Base-by-base conservation (phyloP, 2,888 invertebrate species). In the Drosophila basisetae region DNA sequence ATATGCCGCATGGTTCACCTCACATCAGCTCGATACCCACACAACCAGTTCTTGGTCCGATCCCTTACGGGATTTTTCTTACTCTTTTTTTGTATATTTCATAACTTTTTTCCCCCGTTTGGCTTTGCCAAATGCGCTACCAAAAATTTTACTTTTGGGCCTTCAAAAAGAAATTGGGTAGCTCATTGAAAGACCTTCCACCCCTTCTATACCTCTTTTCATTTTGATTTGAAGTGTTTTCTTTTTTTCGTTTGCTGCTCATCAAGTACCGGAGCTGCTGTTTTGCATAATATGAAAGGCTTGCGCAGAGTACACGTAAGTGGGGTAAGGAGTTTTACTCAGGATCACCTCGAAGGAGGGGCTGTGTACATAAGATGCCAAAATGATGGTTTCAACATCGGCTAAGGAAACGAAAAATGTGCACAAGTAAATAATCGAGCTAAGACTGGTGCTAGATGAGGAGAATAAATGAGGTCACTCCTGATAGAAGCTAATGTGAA, bases 81-180 rank as follows among this genome's bases (percentile, higher is more conserved):
- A 69, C 71, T 62, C 79, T 84, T 63, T 79, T 85, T 79, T 89
- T 37, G n/a, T 52, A 70, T 65, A 71, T 83, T 79, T 81, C 81
- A 85, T 83, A 90, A 85, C 78, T 83, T 74, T 83, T 82, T 75
- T 65, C 58, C 49, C 55, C 73, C 71, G 67, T 50, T 67, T 60
- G 71, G 37, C 63, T 54, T 43, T 11, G 53, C 68, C 47, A 73
- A 79, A 83, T 77, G 78, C 70, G 68, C 68, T 69, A 70, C 62
- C 73, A 68, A 86, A 91, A 90, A 88, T 85, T 88, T 90, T 77
- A 68, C 72, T 89, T 78, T 82, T 78, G 71, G 78, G 84, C 78
- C 91, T 81, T 72, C 74, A 76, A 59, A 61, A 28, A 49, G n/a
- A n/a, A 56, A 53, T 65, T 69, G 69, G 50, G 67, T 58, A 50